phyloP scores from a whole-genome alignment of 1,140 invertebrate genomes.

The Ladona fulva region DNA sequence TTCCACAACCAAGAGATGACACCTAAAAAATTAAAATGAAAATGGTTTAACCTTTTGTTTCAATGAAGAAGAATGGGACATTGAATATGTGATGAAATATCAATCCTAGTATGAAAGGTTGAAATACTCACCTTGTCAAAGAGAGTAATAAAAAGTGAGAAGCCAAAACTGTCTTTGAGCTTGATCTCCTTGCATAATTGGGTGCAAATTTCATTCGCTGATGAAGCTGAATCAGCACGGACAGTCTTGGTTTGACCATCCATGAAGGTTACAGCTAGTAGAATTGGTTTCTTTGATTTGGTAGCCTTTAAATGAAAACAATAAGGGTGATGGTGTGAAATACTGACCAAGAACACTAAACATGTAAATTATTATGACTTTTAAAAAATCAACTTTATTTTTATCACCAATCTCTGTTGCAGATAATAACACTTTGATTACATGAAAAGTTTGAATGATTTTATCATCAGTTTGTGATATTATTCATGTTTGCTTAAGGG shows the following conservation, averaged over 20 bases:
- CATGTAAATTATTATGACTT: too few species aligned
- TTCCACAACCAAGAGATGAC: conserved; percentile 56
- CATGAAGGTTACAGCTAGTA: conserved; percentile 79
- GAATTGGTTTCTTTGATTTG: conserved; percentile 75
- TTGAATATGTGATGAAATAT: too few species aligned
- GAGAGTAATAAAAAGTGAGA: conserved; percentile 83
- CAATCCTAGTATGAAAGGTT: background rate
- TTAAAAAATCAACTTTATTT: too few species aligned
- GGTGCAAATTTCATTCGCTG: conserved; percentile 74
- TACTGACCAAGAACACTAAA: too few species aligned
- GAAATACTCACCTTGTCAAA: conserved; percentile 62
- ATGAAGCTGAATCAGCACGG: conserved; percentile 84
- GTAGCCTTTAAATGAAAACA: conserved; percentile 47
- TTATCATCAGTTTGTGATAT: too few species aligned
- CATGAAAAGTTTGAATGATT: too few species aligned
- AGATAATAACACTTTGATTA: too few species aligned
- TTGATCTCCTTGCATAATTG: conserved; percentile 69
- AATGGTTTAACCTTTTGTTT: background rate
- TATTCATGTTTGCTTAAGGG: too few species aligned
- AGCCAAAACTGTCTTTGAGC: conserved; percentile 77
- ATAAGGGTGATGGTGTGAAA: too few species aligned
- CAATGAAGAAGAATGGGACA: too few species aligned
- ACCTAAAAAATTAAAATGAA: conserved; percentile 39
- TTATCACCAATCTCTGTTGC: too few species aligned
- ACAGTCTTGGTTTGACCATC: conserved; percentile 74